Conservation (phyloP, 2,888 invertebrate genomes). For the Ochropleura leucogaster region DNA sequence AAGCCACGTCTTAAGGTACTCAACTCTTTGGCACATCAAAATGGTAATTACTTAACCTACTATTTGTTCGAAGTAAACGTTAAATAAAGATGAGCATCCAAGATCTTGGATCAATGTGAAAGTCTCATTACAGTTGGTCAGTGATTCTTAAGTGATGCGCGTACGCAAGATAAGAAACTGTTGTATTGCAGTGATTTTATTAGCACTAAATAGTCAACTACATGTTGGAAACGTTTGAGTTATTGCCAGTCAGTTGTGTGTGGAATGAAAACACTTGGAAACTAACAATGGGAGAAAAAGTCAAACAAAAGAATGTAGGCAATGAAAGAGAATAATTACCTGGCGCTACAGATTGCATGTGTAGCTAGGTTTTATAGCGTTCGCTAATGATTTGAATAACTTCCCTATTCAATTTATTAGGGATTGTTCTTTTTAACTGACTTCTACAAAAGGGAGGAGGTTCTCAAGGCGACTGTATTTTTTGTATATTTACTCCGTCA, state of each 20-base stretch:
- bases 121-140: slow-evolving; percentile 39
- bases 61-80: slow-evolving; percentile 13
- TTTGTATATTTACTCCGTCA: no score
- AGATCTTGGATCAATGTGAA: slow-evolving; percentile 47
- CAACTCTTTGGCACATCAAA: background rate
- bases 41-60: slow-evolving; percentile 26
- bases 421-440: background rate
- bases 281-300: slow-evolving; percentile 46
- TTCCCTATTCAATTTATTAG: background rate
- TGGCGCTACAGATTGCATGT: background rate
- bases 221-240: background rate
- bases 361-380: background rate
- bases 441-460: no score
- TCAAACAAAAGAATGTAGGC: slow-evolving; percentile 37
- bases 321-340: slow-evolving; percentile 19
- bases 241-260: slow-evolving; percentile 5
- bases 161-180: slow-evolving; percentile 40
- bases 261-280: slow-evolving; percentile 26
- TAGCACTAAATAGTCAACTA: slow-evolving; percentile 2
- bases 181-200: slow-evolving; percentile 28
- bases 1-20: background rate
- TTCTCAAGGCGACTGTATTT: no score
- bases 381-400: background rate
- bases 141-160: slow-evolving; percentile 36
- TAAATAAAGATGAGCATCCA: slow-evolving; percentile 42